Percentiles rank a stretch among this genome's conserved stretches.
phyloP scores from a whole-genome alignment of 2,797 vertebrate genomes.

The Gallinago solitaria region DNA sequence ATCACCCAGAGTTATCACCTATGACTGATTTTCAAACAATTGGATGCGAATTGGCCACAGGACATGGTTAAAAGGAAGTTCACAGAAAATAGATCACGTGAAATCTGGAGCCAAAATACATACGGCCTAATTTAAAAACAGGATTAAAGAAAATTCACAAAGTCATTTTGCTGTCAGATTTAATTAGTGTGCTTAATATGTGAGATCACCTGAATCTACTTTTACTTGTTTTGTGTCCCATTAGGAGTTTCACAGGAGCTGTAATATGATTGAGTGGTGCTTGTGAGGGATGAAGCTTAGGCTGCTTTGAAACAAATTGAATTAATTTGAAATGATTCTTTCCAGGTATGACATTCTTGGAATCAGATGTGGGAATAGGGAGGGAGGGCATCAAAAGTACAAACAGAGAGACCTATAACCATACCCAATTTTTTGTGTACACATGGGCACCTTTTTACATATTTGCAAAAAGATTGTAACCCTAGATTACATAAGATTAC shows the following conservation, averaged over 20 bases:
- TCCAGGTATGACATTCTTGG: slow-evolving; percentile 62
- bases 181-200: slow-evolving; percentile 54
- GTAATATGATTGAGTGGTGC: slow-evolving; percentile 66
- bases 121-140: slow-evolving; percentile 34
- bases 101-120: slow-evolving; percentile 52
- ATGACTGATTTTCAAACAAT: slow-evolving; percentile 5
- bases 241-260: slow-evolving; percentile 54
- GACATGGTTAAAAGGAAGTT: slow-evolving; percentile 27
- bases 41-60: background rate
- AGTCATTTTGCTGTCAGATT: slow-evolving; percentile 50
- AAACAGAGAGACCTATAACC: background rate
- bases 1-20: background rate
- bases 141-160: slow-evolving; percentile 51
- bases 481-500: background rate
- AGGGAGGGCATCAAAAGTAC: background rate
- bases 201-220: slow-evolving; percentile 57
- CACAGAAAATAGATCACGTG: background rate
- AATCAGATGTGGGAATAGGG: slow-evolving; percentile 41
- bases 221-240: slow-evolving; percentile 57
- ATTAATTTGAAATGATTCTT: slow-evolving; percentile 68
- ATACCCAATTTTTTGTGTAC: background rate
- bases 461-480: background rate
- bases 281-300: slow-evolving; percentile 47
- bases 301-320: slow-evolving; percentile 50
- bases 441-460: background rate